phyloP scores from a whole-genome alignment of 2,113 vertebrate genomes.

The Crotalus viridis region DNA sequence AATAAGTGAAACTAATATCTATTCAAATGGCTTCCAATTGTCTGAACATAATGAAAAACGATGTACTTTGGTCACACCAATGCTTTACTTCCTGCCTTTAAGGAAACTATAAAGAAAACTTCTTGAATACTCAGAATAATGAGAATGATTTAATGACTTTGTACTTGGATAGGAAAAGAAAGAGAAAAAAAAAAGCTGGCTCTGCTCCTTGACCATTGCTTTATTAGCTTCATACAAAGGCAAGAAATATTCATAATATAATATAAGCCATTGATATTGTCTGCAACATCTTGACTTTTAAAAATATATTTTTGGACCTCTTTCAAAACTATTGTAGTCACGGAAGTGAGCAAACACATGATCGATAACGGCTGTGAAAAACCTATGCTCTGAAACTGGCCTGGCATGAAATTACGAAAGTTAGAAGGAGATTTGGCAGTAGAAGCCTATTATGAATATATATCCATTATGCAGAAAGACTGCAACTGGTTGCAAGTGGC shows the following conservation, averaged over 20 bases:
- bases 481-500: background rate
- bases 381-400: background rate
- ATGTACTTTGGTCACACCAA: background rate
- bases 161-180: background rate
- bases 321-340: background rate
- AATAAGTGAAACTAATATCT: background rate
- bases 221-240: background rate
- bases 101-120: background rate
- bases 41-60: background rate
- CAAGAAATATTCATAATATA: background rate
- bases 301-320: background rate
- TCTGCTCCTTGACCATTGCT: background rate
- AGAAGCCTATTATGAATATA: background rate
- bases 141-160: background rate
- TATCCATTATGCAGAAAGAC: background rate
- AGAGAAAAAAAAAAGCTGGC: background rate
- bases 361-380: background rate
- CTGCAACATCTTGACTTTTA: background rate
- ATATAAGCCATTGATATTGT: background rate
- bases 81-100: background rate
- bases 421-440: background rate
- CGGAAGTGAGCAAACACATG: background rate
- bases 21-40: background rate
- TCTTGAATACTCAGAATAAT: background rate
- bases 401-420: constrained; percentile 11